These are phyloP conservation scores for Dugesia japonica DNA, from an alignment of 2,888 invertebrate species.

Conservation along the genomic window DNA sequence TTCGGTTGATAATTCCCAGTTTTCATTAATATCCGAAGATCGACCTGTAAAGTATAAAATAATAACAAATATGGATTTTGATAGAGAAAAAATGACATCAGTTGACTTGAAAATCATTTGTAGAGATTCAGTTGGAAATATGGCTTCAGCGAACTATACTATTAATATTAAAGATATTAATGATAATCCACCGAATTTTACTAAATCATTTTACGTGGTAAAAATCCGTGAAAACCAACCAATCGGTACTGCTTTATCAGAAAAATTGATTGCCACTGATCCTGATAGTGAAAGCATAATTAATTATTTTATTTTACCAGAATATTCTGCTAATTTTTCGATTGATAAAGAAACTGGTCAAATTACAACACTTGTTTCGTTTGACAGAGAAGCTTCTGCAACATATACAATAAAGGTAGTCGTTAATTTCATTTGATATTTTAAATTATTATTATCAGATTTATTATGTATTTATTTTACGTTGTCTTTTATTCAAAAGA, in stretches of 20 bases:
- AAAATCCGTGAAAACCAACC: conserved; percentile 24
- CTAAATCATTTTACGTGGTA: conserved; percentile 2
- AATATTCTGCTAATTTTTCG: conserved; percentile 21
- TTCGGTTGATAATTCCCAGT: background rate
- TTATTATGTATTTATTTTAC: background rate
- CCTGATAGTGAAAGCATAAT: conserved; percentile 22
- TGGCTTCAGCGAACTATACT: background rate
- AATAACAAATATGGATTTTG: conserved; percentile 26
- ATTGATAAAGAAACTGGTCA: background rate
- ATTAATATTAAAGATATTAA: conserved; percentile 23
- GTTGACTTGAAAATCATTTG: conserved; percentile 7
- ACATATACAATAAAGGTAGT: conserved; percentile 14
- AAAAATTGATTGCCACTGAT: conserved; percentile 12
- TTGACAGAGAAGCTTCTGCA: conserved; percentile 17
- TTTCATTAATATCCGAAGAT: conserved; percentile 11
- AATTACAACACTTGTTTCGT: conserved; percentile 12
- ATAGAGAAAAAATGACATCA: conserved; percentile 17
- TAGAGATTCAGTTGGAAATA: conserved; percentile 14
- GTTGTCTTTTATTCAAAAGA: background rate
- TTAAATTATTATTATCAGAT: background rate
- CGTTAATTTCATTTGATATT: background rate
- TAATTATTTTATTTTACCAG: conserved; percentile 20
- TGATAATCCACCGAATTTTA: conserved; percentile 27
- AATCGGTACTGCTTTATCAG: background rate
- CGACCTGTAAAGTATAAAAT: conserved; percentile 24